Evolutionary conservation across 2,888 invertebrate species (phyloP).

Genomic region (Drosophila pegasa): DNA sequence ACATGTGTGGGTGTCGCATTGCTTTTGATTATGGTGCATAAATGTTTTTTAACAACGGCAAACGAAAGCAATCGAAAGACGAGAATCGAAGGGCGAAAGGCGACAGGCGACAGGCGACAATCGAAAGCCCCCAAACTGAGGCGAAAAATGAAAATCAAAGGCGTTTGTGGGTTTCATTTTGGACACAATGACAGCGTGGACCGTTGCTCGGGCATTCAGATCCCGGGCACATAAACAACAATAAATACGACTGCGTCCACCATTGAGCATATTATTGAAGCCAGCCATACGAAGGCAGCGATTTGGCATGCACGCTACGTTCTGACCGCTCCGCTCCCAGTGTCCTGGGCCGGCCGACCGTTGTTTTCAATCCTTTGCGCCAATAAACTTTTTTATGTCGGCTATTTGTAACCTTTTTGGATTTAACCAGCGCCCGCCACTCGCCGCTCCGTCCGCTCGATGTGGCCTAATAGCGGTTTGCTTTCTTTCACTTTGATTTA

Average conservation of each 20-base stretch:
- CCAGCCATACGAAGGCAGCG: conserved; percentile 43
- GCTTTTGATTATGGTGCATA: conserved; percentile 77
- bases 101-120: conserved; percentile 33
- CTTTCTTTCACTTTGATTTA: conserved; percentile 70
- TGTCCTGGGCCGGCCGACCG: conserved; percentile 29
- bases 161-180: conserved; percentile 40
- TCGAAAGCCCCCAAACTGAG: conserved; percentile 48
- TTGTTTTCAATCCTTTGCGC: conserved; percentile 75
- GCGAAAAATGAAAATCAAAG: conserved; percentile 49
- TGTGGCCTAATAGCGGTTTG: conserved; percentile 72
- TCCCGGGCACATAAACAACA: conserved; percentile 71
- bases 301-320: conserved; percentile 67
- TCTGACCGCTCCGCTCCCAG: conserved; percentile 32
- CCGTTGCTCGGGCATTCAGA: conserved; percentile 34
- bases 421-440: conserved; percentile 42
- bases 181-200: conserved; percentile 6
- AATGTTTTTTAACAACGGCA: conserved; percentile 77
- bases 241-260: conserved; percentile 68
- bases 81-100: conserved; percentile 40
- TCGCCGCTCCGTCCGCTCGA: conserved; percentile 21
- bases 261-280: conserved; percentile 56
- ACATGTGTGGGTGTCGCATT: conserved; percentile 62
- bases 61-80: conserved; percentile 67
- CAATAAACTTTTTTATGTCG: conserved; percentile 78
- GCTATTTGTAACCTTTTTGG: conserved; percentile 77